phyloP scores from a whole-genome alignment of 2,888 invertebrate genomes.

The Campoplex nolae region DNA sequence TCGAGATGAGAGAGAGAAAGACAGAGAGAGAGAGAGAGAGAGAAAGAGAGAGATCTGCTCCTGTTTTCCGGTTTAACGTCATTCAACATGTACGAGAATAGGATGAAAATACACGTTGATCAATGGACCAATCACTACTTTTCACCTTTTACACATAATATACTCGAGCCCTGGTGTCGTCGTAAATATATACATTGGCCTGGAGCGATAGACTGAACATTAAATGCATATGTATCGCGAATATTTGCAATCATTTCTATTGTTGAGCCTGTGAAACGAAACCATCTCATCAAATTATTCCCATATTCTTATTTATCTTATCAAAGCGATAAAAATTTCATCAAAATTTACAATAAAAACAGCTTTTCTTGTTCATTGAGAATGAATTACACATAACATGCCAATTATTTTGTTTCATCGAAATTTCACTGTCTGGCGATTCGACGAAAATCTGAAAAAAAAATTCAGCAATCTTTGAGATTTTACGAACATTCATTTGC shows the following conservation, averaged over 20 bases:
- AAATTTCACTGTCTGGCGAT: neutral
- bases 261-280: constrained; percentile 46
- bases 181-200: neutral
- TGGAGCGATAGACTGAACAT: constrained; percentile 6
- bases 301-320: neutral
- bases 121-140: constrained; percentile 75
- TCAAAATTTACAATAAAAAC: neutral
- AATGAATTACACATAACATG: neutral
- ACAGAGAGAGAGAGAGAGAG: no score
- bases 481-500: no score
- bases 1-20: constrained; percentile 38
- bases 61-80: constrained; percentile 35
- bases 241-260: constrained; percentile 71
- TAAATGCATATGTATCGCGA: constrained; percentile 2
- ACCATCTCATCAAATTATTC: neutral
- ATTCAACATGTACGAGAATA: constrained; percentile 10
- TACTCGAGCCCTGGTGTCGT: neutral
- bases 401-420: neutral
- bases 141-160: constrained; percentile 7
- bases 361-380: neutral
- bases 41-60: constrained; percentile 34
- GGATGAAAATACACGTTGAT: constrained; percentile 59
- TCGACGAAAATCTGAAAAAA: neutral
- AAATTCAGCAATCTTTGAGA: neutral
- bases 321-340: neutral